These are phyloP conservation scores for Melanotaenia trifasciata DNA, from an alignment of 2,797 vertebrate genomes.

Conservation along the genomic window DNA sequence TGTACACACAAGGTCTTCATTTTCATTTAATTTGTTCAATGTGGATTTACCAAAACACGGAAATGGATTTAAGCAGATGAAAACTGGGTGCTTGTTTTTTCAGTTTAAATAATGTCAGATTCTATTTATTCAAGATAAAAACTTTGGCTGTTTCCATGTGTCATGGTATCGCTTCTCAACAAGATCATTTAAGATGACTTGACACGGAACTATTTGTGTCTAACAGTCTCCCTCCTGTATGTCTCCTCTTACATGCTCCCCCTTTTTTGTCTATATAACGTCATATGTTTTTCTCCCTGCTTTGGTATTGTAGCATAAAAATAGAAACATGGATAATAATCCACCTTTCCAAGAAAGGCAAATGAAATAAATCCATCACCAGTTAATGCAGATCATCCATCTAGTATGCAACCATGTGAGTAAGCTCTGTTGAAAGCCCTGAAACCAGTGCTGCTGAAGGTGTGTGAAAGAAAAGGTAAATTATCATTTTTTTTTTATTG, in stretches of 20 bases:
- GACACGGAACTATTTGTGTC: constrained; percentile 14
- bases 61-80: too few relatives aligned
- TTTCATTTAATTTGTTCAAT: too few relatives aligned
- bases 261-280: not conserved
- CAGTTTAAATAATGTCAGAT: not conserved
- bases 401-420: not conserved
- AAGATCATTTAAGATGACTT: constrained; percentile 37
- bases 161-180: constrained; percentile 18
- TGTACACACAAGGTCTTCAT: too few relatives aligned
- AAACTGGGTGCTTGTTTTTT: constrained; percentile 3
- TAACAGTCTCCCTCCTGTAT: constrained; percentile 20
- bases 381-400: constrained; percentile 11
- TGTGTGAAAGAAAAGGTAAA: constrained; percentile 23
- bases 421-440: not conserved
- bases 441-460: constrained; percentile 7
- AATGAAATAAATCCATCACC: not conserved
- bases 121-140: not conserved
- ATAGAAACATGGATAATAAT: not conserved
- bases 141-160: constrained; percentile 3
- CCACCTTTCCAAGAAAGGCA: not conserved
- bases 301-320: not conserved
- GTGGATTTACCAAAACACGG: too few relatives aligned
- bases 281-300: not conserved
- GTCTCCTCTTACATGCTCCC: not conserved
- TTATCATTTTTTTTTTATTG: constrained; percentile 15